Base-by-base conservation (phyloP, 2,797 vertebrate species). In the Alfaro cultratus region DNA sequence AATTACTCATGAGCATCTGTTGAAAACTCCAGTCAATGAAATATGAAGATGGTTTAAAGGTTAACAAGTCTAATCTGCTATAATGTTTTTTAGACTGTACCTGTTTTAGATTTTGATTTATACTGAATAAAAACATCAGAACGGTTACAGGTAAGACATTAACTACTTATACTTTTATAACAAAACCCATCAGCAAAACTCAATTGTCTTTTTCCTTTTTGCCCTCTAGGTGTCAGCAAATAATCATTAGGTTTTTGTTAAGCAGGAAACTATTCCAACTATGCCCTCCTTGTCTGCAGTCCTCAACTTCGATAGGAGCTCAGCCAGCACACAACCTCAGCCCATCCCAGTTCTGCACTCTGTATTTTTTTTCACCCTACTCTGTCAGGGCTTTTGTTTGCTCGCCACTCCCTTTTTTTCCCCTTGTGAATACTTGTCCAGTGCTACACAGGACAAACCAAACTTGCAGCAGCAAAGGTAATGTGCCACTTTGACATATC, bases 221-320 rank as follows among this genome's bases (percentile, higher is more conserved):
- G 74, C 36, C 93, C 94, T 91, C 89, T 87, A 93, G 95, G 81
- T 92, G 95, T 93, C 95, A 94, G 84, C 80, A 86, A 46, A 73
- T 79, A 46, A 83, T 86, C 84, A 83, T 71, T 57, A 85, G 46
- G 21, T 8, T 8, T 8, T 13, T 68, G 51, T 53, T 72, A 73
- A 73, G 83, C 85, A 86, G 85, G 75, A 86, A 95, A 93, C 77
- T 90, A 95, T 95, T 90, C 81, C 87, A 95, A 86, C 86, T 90
- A 95, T 95, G 86, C 85, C 83, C 90, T 79, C 88, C 80, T 80
- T 79, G 83, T 88, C 77, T 36, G 43, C 75, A 74, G 88, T 79
- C 47, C 85, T 88, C 43, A 80, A 82, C 80, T 78, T 83, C 85
- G 93, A 95, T 94, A 93, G 92, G 91, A 86, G 60, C 80, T 72